These are phyloP conservation scores for Lepidocyrtinus sp. DNA, from an alignment of 2,888 invertebrate species.

Conservation along the genomic window DNA sequence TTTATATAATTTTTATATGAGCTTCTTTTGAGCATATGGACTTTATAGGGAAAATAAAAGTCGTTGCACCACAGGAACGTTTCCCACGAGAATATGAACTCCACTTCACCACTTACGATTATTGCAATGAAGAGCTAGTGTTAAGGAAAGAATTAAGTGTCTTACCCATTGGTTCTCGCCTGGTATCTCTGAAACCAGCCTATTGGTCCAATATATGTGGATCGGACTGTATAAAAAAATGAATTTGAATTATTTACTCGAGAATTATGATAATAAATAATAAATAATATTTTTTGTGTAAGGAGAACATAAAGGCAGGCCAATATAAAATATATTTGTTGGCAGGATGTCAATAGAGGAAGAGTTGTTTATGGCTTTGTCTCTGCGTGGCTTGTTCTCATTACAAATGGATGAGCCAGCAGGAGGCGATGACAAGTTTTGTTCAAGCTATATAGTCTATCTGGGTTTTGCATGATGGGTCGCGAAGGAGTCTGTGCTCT, in stretches of 20 bases:
- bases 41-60: neutral
- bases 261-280: conserved; percentile 9
- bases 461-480: too few species aligned
- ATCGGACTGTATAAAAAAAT: conserved; percentile 33
- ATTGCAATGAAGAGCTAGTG: too few species aligned
- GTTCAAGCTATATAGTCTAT: too few species aligned
- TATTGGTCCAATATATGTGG: conserved; percentile 62
- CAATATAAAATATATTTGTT: conserved; percentile 30
- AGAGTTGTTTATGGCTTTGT: neutral
- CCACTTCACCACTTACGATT: too few species aligned
- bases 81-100: neutral
- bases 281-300: neutral
- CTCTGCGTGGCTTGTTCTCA: neutral
- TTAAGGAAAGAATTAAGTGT: neutral
- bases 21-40: neutral
- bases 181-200: conserved; percentile 65
- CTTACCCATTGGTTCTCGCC: conserved; percentile 54
- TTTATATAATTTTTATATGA: too few species aligned
- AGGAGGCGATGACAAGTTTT: neutral
- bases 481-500: too few species aligned
- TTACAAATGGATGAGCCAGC: neutral
- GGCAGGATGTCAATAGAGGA: conserved; percentile 48
- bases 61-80: neutral
- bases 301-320: too few species aligned
- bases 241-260: neutral